Evolutionary conservation across 2,888 invertebrate genomes (phyloP), one percentile per base, ranked within the genome.

Genomic region (Herminia tarsipennalis): DNA sequence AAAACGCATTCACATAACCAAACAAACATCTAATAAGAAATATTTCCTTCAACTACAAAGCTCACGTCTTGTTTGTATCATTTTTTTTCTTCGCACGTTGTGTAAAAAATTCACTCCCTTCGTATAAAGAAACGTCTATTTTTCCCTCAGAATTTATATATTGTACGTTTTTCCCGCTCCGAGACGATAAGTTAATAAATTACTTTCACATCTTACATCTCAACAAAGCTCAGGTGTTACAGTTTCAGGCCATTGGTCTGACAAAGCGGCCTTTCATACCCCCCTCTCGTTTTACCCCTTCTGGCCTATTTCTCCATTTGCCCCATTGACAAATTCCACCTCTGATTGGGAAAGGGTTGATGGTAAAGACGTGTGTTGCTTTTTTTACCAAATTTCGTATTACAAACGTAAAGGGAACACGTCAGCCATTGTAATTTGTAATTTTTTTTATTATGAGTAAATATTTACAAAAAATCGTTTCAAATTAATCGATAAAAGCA

Each of bases 201-300:
- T 73, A 76, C 72, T 59, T 49, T 56, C 74, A 72, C 73, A 67
- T 76, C 76, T 75, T 73, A 66, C 73, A 61, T 65, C 52, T 61
- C 55, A 47, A 56, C 67, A 65, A 65, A 65, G 70, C 78, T 73
- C 86, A 85, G 87, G 84, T 86, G 85, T 67, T 69, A 61, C 70
- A 58, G 74, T 75, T 74, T 64, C 73, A 63, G 62, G 61, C 73
- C 72, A 75, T 79, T 77, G 77, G 61, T 47, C 73, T 76, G 75
- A 82, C 83, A 78, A 81, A 81, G 73, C 67, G 61, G 61, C 54
- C 58, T 49, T 51, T 14, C 46, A 37, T 44, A 43, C 38, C 12
- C 44, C 20, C 33, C n/a, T 5, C 44, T 17, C n/a, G n/a, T n/a
- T 63, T 51, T 46, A 46, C 41, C 48, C 34, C 14, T 32, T 38